Evolutionary conservation across 92 coral and sea anemone species (phyloP).

Genomic region (Scolanthus callimorphus): DNA sequence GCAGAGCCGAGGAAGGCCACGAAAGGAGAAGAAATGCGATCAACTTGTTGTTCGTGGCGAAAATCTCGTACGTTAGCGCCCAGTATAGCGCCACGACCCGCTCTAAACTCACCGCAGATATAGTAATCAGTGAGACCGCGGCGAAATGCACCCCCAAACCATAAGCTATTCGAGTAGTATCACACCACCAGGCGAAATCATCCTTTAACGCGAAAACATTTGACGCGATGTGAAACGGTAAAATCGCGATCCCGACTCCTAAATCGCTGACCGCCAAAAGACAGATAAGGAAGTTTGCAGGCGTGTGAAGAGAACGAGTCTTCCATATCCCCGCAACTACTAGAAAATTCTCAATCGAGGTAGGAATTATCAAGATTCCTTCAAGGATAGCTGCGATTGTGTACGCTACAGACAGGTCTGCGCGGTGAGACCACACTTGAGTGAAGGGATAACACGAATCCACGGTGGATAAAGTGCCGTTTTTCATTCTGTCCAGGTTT

Average conservation of each 20-base stretch:
- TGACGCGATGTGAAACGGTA: slow-evolving; percentile 26
- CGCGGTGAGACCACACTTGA: slow-evolving; percentile 14
- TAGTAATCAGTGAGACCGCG: slow-evolving; percentile 21
- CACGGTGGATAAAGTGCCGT: too few species aligned
- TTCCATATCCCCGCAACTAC: slow-evolving; percentile 27
- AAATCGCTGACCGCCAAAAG: slow-evolving; percentile 18
- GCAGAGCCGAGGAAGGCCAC: slow-evolving; percentile 17
- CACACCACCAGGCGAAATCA: slow-evolving; percentile 8
- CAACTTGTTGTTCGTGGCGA: slow-evolving; percentile 22
- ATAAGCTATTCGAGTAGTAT: slow-evolving; percentile 19
- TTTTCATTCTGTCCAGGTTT: too few species aligned
- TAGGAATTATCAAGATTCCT: slow-evolving; percentile 9
- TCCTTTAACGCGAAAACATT: slow-evolving; percentile 3
- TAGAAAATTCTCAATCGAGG: slow-evolving; percentile 17
- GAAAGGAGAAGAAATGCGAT: slow-evolving; percentile 4
- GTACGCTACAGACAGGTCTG: slow-evolving; percentile 6
- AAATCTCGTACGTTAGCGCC: slow-evolving; percentile 22
- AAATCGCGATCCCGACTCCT: slow-evolving; percentile 22
- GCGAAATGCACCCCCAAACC: slow-evolving; percentile 26
- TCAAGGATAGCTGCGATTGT: slow-evolving; percentile 12
- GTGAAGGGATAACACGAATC: slow-evolving; percentile 21
- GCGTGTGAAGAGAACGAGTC: slow-evolving; percentile 28
- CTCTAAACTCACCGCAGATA: slow-evolving; percentile 21
- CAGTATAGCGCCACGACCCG: slow-evolving; percentile 19
- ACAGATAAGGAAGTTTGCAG: slow-evolving; percentile 32